Percentiles rank a stretch among this genome's conserved stretches.
These are phyloP conservation scores for Salvelinus fontinalis DNA, from an alignment of 2,113 vertebrate species.

Conservation along the genomic window DNA sequence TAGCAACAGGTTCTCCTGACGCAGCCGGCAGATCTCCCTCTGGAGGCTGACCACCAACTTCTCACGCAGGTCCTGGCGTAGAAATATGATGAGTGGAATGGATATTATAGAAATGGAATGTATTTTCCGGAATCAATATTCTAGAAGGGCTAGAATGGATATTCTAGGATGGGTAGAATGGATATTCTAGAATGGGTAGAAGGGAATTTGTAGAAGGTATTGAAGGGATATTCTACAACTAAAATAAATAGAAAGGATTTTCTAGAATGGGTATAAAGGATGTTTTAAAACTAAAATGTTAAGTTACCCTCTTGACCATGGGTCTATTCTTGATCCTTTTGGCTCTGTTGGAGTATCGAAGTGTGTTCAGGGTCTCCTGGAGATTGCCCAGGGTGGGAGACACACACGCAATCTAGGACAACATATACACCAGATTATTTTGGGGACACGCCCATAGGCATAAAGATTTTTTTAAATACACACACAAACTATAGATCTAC, in stretches of 20 bases:
- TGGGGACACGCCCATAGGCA: background rate
- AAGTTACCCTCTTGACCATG: conserved; percentile 58
- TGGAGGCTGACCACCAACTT: conserved; percentile 59
- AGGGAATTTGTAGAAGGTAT: no score
- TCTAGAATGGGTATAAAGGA: no score
- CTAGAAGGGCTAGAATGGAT: no score
- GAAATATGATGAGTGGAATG: background rate
- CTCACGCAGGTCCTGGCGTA: conserved; percentile 45
- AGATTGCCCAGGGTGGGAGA: conserved; percentile 71
- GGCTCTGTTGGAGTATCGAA: conserved; percentile 73
- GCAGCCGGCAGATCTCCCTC: conserved; percentile 59
- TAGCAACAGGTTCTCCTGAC: conserved; percentile 67
- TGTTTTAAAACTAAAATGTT: background rate
- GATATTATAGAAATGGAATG: background rate
- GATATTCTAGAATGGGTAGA: no score
- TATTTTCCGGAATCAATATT: background rate
- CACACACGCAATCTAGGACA: conserved; percentile 75
- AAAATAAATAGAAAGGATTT: background rate
- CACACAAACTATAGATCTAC: background rate
- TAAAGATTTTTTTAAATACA: background rate
- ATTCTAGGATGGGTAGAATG: background rate
- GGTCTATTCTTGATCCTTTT: conserved; percentile 69
- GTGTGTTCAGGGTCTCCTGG: conserved; percentile 74
- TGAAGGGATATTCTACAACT: no score
- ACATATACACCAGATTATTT: background rate